Base-by-base conservation (phyloP, 2,113 vertebrate genomes). In the Tetrax tetrax region DNA sequence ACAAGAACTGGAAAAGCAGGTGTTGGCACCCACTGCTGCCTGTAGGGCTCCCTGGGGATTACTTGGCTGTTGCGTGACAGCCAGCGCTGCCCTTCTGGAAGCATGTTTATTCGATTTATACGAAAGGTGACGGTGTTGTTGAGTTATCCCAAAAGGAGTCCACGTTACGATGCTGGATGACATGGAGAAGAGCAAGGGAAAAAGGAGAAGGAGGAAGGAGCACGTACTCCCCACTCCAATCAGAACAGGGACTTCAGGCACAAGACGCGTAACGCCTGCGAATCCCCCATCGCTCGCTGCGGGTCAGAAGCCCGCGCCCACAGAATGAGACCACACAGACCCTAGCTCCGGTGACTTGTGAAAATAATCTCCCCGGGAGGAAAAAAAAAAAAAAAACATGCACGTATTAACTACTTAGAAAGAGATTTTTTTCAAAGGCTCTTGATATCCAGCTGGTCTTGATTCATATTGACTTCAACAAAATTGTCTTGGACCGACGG, bases 301-400 rank as follows among this genome's bases (percentile, higher is more conserved):
- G 4, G 60, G 61, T 48, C 53, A 78, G 54, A 68, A 82, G 66
- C 27, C 59, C 8, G 10, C 0, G 11, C n/a, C 56, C 61, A 45
- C 38, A 61, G 69, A 71, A 81, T 33, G 61, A 76, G 94, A 92
- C 93, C 91, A 95, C 94, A 75, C 86, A 91, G 60, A 69, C 81
- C 95, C 41, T 43, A 69, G 71, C 59, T 83, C 68, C 69, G 75
- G 69, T 24, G 54, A 82, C 80, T 90, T 93, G 89, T 92, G 74
- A 90, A 87, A 94, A 96, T 81, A 83, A 96, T 82, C 91, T 91
- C 89, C 84, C 74, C 89, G 69, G 89, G 87, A 89, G 77, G 96
- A 96, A 41, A 41, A 41, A 41, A 96, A 96, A 41, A 41, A 41
- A 41, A 41, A 38, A 38, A 38, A 9, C 87, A 96, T 66, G 66